phyloP scores from a whole-genome alignment of 1,140 invertebrate genomes.

The Drosophila insularis region DNA sequence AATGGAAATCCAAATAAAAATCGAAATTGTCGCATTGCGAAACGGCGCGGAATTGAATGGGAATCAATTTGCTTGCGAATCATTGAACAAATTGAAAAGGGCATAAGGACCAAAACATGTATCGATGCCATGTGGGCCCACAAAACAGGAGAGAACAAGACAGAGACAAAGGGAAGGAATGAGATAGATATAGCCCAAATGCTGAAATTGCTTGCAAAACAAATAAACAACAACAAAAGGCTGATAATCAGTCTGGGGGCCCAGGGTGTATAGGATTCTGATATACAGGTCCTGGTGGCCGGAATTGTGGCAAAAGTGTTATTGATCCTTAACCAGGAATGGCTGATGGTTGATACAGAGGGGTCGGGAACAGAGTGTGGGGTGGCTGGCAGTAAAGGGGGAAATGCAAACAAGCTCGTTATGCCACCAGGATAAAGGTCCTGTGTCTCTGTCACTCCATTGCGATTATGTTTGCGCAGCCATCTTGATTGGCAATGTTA shows the following conservation, averaged over 20 bases:
- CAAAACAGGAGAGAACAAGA: constrained; percentile 32
- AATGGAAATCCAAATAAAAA: constrained; percentile 73
- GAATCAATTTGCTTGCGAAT: constrained; percentile 82
- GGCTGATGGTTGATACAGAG: not conserved
- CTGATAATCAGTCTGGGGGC: constrained; percentile 23
- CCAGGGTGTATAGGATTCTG: constrained; percentile 2
- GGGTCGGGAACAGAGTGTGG: not conserved
- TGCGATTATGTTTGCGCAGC: constrained; percentile 77
- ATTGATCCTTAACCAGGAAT: constrained; percentile 71
- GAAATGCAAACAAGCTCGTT: constrained; percentile 68
- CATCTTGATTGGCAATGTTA: constrained; percentile 80
- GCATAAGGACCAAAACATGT: constrained; percentile 51
- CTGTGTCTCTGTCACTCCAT: constrained; percentile 44
- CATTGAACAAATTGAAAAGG: constrained; percentile 82
- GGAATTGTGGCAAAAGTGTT: constrained; percentile 78
- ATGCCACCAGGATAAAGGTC: constrained; percentile 37
- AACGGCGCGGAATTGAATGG: constrained; percentile 80
- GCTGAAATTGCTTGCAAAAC: constrained; percentile 78
- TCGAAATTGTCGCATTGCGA: constrained; percentile 79
- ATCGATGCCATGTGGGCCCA: constrained; percentile 45
- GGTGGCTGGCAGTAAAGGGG: constrained; percentile 22
- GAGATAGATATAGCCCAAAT: constrained; percentile 25
- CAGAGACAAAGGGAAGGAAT: not conserved
- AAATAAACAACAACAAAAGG: constrained; percentile 74
- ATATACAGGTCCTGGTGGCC: constrained; percentile 38